A percentile compares a stretch with the other conserved stretches of the same genome.
phyloP scores from a whole-genome alignment of 2,797 vertebrate species.

The Pitangus sulphuratus region DNA sequence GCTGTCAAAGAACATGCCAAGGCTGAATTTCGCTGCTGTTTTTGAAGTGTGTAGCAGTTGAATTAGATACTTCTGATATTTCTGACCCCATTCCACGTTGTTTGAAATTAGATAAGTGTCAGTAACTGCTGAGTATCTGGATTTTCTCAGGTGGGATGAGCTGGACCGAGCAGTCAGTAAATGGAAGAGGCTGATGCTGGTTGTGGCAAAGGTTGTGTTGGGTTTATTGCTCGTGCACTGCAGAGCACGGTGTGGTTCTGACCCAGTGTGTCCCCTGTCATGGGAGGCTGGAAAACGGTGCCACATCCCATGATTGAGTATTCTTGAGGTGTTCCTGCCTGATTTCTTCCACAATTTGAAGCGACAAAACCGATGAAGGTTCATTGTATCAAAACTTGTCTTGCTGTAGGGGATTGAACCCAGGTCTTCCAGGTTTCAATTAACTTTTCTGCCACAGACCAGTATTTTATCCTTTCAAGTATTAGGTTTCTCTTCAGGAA shows the following conservation, averaged over 20 bases:
- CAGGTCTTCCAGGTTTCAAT: neutral
- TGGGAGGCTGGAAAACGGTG: neutral
- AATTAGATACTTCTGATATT: neutral
- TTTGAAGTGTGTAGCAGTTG: neutral
- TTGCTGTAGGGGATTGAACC: neutral
- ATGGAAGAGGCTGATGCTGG: neutral
- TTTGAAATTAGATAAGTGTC: neutral
- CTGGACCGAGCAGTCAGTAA: neutral
- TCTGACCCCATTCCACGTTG: neutral
- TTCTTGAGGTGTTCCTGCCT: neutral
- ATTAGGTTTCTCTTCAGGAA: neutral
- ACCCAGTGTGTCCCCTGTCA: neutral
- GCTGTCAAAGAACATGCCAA: neutral
- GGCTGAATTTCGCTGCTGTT: neutral
- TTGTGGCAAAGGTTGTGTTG: neutral
- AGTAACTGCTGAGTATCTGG: neutral
- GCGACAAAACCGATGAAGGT: neutral
- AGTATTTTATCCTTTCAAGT: neutral
- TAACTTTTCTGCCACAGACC: neutral
- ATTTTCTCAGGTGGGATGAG: neutral
- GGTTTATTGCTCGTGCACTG: accelerated
- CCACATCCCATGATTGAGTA: accelerated
- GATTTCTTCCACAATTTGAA: neutral
- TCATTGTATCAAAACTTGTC: neutral
- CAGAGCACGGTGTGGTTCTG: neutral